Evolutionary conservation across 2,113 vertebrate species (phyloP).

Genomic region (Gopherus evgoodei): DNA sequence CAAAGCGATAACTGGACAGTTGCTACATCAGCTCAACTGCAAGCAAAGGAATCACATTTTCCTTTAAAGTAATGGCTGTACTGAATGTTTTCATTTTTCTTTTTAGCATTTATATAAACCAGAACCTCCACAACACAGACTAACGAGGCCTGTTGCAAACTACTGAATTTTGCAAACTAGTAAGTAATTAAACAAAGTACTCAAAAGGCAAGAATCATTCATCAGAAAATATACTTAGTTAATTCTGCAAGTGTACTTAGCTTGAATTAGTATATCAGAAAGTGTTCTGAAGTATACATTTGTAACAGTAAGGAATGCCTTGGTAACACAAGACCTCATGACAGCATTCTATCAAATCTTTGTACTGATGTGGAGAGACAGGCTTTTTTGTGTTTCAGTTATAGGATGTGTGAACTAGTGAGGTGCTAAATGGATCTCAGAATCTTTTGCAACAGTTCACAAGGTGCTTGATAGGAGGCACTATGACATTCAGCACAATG

Average conservation of each 20-base stretch:
- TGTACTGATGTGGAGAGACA: accelerated
- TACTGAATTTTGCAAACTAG: background rate
- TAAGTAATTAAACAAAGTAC: background rate
- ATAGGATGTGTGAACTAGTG: no score
- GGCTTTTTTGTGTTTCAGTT: background rate
- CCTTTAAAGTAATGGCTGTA: background rate
- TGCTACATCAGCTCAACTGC: background rate
- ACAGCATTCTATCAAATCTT: background rate
- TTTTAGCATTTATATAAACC: background rate
- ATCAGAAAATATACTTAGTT: background rate
- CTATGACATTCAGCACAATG: accelerated
- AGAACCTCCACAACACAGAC: background rate
- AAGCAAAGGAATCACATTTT: background rate
- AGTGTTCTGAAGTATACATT: background rate
- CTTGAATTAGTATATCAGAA: background rate
- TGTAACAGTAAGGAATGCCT: background rate
- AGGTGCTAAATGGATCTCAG: background rate
- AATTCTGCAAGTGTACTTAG: background rate
- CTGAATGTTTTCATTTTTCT: background rate
- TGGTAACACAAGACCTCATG: accelerated
- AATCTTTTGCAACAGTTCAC: background rate
- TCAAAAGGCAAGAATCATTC: background rate
- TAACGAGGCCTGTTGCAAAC: background rate
- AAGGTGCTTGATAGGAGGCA: background rate
- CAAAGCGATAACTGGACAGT: background rate